Evolutionary conservation across 2,888 invertebrate species (phyloP), one percentile per base, ranked within the genome.

Genomic region (Chloroclystis v-ata): DNA sequence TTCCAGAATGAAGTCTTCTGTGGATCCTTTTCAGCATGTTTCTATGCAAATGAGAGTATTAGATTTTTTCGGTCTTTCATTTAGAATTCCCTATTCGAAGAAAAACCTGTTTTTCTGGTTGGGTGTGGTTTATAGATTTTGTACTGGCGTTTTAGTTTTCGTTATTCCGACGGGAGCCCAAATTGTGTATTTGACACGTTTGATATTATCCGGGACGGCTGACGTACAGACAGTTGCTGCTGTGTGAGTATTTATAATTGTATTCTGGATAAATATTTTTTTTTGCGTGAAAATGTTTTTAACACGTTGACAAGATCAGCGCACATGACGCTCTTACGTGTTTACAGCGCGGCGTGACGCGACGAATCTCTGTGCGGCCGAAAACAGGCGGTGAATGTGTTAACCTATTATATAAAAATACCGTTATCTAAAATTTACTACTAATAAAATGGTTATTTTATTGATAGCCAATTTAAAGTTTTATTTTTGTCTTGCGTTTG

Each of bases 151-250:
- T 5, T 37, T 63, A 0, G 49, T 63, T 10, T 78, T 70, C 38
- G 33, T 65, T 26, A 44, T 78, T 45, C 71, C 78, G 1, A 63
- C 67, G 5, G 44, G 43, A n/a, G 61, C 57, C 2, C 78, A 80
- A 56, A 38, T 69, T 1, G 29, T 65, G 25, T 78, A 72, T 51
- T 48, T 71, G 29, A 48, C 72, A 25, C 67, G 62, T 25, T 52
- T 73, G 29, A 48, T 75, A 8, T 26, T 52, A n/a, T 62, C 69
- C 1, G 69, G 67, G 1, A 54, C 67, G 20, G 63, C 62, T 28
- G 64, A 72, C 44, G 65, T 80, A 49, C 69, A 74, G 43, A 69
- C 69, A 50, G 62, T 72, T 1, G 72, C 70, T 45, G 64, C 69
- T 2, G 67, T 69, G 79, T 80, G 59, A 72, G 78, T 46, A 14